Conservation (phyloP, 2,888 invertebrate genomes). For the Parelbella ahira region DNA sequence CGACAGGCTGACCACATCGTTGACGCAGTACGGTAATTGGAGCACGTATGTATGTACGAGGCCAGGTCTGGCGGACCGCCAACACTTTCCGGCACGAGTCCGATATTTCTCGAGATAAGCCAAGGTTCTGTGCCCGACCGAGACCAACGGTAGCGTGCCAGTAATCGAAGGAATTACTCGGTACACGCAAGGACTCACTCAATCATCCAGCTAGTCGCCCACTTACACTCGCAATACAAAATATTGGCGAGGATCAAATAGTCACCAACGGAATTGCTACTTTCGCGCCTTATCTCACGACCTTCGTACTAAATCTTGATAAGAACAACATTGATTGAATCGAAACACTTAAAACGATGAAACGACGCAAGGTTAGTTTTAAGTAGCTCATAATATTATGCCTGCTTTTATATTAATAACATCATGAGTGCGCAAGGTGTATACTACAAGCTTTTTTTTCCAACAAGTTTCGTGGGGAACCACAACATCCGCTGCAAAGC, state of each 20-base stretch:
- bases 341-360: conserved; percentile 27
- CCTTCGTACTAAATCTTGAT: conserved; percentile 38
- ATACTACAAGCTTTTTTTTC: background rate
- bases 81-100: conserved; percentile 58
- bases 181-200: conserved; percentile 45
- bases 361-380: conserved; percentile 7
- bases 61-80: conserved; percentile 54
- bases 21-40: conserved; percentile 33
- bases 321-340: conserved; percentile 30
- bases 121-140: conserved; percentile 37
- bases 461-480: background rate
- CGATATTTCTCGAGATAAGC: conserved; percentile 65
- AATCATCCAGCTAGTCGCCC: background rate
- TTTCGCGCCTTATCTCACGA: conserved; percentile 27
- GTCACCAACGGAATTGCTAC: background rate
- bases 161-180: conserved; percentile 40
- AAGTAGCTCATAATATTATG: background rate
- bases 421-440: background rate
- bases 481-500: conserved; percentile 10
- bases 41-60: conserved; percentile 29
- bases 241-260: conserved; percentile 4
- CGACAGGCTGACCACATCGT: conserved; percentile 26
- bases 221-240: conserved; percentile 3
- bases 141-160: conserved; percentile 45
- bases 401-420: background rate